A percentile compares a stretch with the other conserved stretches of the same genome.
phyloP scores from a whole-genome alignment of 2,888 invertebrate species.

The Dione vanillae region DNA sequence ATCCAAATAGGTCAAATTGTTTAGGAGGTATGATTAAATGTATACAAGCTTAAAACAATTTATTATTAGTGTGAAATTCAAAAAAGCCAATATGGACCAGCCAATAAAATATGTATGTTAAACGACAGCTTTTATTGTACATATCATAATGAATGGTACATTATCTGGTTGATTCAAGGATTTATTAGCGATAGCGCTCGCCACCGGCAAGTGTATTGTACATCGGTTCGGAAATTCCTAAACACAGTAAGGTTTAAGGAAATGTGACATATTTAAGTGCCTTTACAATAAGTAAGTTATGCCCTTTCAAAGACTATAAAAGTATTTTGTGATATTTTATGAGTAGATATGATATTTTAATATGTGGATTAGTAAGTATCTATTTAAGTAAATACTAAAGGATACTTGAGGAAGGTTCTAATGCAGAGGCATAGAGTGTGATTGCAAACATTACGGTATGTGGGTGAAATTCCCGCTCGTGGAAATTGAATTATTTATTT shows the following conservation, averaged over 20 bases:
- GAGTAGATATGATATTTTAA: no score
- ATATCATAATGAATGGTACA: slow-evolving; percentile 20
- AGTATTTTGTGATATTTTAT: no score
- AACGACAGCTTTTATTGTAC: slow-evolving; percentile 9
- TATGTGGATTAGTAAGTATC: no score
- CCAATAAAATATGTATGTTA: slow-evolving; percentile 12
- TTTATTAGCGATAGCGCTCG: slow-evolving; percentile 17
- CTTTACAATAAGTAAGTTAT: no score
- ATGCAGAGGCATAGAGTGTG: no score
- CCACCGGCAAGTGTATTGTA: neutral
- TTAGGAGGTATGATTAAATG: neutral
- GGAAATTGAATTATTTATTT: no score
- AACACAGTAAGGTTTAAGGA: neutral
- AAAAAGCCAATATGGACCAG: neutral
- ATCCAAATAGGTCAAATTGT: neutral
- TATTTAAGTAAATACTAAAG: no score
- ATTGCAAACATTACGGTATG: no score
- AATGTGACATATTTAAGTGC: no score
- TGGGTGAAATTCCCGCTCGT: no score
- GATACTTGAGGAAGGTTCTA: no score
- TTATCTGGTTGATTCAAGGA: slow-evolving; percentile 10
- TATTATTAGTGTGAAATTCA: neutral
- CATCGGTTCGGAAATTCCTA: slow-evolving; percentile 5
- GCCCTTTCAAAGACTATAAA: no score
- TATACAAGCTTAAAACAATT: neutral